Conservation (phyloP, 2,888 invertebrate species). For the Cybosia mesomella region DNA sequence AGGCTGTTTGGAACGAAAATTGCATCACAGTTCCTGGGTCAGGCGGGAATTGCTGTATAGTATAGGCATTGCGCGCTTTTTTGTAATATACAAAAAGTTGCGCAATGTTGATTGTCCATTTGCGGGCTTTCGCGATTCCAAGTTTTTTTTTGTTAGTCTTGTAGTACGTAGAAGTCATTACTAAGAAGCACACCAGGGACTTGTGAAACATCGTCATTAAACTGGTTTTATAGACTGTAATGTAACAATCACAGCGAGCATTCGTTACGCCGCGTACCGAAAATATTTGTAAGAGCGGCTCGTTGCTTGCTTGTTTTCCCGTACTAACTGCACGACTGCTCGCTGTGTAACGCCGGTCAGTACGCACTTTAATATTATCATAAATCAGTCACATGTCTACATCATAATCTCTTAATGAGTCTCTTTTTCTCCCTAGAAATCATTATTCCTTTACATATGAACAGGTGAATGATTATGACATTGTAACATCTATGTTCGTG, state of each 20-base stretch:
- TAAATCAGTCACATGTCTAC: neutral
- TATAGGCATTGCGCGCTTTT: too few relatives aligned
- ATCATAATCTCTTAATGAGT: neutral
- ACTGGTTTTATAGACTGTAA: neutral
- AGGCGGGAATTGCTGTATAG: too few relatives aligned
- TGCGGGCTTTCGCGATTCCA: too few relatives aligned
- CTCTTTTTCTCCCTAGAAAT: too few relatives aligned
- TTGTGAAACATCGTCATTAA: neutral
- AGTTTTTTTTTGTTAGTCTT: too few relatives aligned
- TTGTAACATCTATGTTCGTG: neutral
- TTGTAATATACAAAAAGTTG: too few relatives aligned
- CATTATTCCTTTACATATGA: neutral
- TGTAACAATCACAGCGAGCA: neutral
- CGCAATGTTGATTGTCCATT: too few relatives aligned
- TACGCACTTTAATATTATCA: neutral
- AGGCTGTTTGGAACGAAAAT: too few relatives aligned
- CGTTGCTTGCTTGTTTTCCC: neutral
- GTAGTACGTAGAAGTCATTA: too few relatives aligned
- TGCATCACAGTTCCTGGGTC: too few relatives aligned
- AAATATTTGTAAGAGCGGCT: neutral
- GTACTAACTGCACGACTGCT: neutral
- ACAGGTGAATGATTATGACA: neutral
- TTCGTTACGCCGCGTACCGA: neutral
- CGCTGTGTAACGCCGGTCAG: neutral
- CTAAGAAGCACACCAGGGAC: neutral